These are phyloP conservation scores for Lepidonotus clava DNA, from an alignment of 2,888 invertebrate species.

Conservation along the genomic window DNA sequence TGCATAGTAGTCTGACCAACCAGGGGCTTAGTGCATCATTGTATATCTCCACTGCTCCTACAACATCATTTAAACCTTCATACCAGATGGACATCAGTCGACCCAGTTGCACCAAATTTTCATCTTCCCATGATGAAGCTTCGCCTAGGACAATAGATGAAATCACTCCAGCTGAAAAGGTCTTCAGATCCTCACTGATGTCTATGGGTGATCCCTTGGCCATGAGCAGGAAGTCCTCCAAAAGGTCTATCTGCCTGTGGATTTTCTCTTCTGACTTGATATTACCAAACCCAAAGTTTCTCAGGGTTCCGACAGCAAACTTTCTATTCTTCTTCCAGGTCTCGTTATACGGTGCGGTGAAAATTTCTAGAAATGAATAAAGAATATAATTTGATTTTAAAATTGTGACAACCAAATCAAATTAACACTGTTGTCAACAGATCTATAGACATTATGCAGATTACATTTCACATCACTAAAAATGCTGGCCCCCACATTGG, in stretches of 20 bases:
- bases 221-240: not conserved
- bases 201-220: not conserved
- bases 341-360: not conserved
- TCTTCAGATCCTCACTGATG: not conserved
- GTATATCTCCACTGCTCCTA: no score
- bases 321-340: conserved; percentile 42
- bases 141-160: not conserved
- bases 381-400: not conserved
- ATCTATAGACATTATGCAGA: no score
- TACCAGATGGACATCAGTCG: no score
- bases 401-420: no score
- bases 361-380: not conserved
- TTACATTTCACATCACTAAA: no score
- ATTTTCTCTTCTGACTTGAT: conserved; percentile 2
- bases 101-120: not conserved
- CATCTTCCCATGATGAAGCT: not conserved
- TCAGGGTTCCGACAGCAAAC: not conserved
- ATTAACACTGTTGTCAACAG: no score
- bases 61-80: no score
- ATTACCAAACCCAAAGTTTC: conserved; percentile 25
- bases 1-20: no score
- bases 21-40: no score
- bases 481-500: no score
- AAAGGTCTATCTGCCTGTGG: not conserved
- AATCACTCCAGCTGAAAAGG: not conserved